These are phyloP conservation scores for Triplophysa yarkandensis DNA, from an alignment of 2,797 vertebrate species.

Conservation along the genomic window DNA sequence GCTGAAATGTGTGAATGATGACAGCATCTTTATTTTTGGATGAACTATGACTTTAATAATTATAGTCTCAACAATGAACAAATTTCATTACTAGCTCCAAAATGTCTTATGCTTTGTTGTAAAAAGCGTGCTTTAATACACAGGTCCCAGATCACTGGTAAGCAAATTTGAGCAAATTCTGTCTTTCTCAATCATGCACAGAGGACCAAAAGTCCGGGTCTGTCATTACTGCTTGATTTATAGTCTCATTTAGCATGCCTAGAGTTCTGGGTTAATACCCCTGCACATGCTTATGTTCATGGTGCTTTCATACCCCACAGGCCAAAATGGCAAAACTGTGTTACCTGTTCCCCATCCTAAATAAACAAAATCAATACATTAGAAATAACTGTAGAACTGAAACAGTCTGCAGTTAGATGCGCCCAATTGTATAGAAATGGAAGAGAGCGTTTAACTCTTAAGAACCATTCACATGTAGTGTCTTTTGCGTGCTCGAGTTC, in stretches of 20 bases:
- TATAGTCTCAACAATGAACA: neutral
- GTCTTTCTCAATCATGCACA: slow-evolving; percentile 32
- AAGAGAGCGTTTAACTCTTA: no score
- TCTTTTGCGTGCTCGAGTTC: no score
- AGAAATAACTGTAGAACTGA: no score
- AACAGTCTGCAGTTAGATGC: no score
- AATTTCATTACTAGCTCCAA: neutral
- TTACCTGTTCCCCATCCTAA: neutral
- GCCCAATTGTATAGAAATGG: no score
- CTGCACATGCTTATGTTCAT: slow-evolving; percentile 29
- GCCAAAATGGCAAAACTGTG: slow-evolving; percentile 18
- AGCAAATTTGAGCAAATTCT: slow-evolving; percentile 10
- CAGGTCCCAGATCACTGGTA: slow-evolving; percentile 10
- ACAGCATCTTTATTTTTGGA: no score
- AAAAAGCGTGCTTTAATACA: slow-evolving; percentile 7
- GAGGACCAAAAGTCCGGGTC: slow-evolving; percentile 15
- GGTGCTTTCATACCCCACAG: slow-evolving; percentile 10
- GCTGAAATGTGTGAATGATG: no score
- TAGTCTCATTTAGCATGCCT: slow-evolving; percentile 45
- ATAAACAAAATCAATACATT: neutral
- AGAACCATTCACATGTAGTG: no score
- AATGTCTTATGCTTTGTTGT: slow-evolving; percentile 3
- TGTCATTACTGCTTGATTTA: neutral
- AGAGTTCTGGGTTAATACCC: slow-evolving; percentile 25
- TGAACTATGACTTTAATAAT: neutral